These are phyloP conservation scores for Dryococelus australis DNA, from an alignment of 2,888 invertebrate species.

Conservation along the genomic window DNA sequence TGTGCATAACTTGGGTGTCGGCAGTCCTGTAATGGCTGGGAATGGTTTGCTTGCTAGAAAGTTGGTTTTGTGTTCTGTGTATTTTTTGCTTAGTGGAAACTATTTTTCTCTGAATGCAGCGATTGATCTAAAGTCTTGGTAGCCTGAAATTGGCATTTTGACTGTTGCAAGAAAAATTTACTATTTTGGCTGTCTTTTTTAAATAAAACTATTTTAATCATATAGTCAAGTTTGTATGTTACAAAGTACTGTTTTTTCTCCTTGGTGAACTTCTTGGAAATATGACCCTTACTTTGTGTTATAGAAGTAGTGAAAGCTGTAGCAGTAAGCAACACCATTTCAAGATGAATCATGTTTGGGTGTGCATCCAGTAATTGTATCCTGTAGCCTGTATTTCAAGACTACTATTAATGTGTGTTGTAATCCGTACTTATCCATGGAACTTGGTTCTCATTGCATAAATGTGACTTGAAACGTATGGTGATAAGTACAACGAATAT, in stretches of 20 bases:
- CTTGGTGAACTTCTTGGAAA: background rate
- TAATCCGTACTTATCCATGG: background rate
- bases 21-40: background rate
- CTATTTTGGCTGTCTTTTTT: background rate
- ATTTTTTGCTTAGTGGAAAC: background rate
- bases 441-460: background rate
- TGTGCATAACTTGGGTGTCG: background rate
- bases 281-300: background rate
- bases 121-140: background rate
- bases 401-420: background rate
- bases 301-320: background rate
- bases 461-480: background rate
- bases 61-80: background rate
- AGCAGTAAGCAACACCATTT: slow-evolving; percentile 1
- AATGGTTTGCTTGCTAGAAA: background rate
- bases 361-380: slow-evolving; percentile 3
- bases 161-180: background rate
- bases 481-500: background rate
- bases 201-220: background rate
- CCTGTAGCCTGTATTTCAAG: background rate
- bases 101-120: background rate
- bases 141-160: background rate
- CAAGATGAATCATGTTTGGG: slow-evolving; percentile 16
- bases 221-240: background rate
- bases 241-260: background rate